Evolutionary conservation across 2,113 vertebrate species (phyloP).

Genomic region (Hipposideros armiger): DNA sequence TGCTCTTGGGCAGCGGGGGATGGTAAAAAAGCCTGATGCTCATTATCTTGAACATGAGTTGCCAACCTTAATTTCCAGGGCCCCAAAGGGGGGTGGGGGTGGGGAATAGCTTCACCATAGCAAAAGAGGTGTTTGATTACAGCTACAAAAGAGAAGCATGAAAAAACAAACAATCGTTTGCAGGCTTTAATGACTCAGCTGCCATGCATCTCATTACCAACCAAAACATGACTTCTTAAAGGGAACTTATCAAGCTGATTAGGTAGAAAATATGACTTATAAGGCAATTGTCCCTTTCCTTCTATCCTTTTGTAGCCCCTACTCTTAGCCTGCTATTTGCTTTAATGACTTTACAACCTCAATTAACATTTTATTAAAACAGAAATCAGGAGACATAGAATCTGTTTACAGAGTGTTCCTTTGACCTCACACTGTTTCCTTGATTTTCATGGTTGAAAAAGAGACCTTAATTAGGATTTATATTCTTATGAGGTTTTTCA

Average conservation of each 20-base stretch:
- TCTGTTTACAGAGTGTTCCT: background rate
- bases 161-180: constrained; percentile 61
- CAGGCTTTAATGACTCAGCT: constrained; percentile 48
- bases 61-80: constrained; percentile 62
- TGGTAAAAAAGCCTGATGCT: constrained; percentile 54
- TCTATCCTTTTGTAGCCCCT: background rate
- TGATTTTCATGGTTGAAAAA: constrained; percentile 11
- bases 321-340: background rate
- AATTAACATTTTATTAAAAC: background rate
- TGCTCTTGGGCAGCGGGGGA: background rate
- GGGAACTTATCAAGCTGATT: background rate
- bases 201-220: background rate
- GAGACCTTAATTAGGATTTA: background rate
- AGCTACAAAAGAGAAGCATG: constrained; percentile 33
- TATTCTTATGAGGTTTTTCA: background rate
- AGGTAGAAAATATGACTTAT: background rate
- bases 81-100: background rate
- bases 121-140: constrained; percentile 69
- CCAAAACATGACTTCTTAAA: constrained; percentile 9
- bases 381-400: background rate
- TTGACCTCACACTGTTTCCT: background rate
- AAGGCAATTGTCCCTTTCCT: background rate
- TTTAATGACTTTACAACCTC: background rate
- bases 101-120: constrained; percentile 12
- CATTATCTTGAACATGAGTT: constrained; percentile 69